phyloP scores from a whole-genome alignment of 1,140 invertebrate genomes.

The Heliothis subflexa region DNA sequence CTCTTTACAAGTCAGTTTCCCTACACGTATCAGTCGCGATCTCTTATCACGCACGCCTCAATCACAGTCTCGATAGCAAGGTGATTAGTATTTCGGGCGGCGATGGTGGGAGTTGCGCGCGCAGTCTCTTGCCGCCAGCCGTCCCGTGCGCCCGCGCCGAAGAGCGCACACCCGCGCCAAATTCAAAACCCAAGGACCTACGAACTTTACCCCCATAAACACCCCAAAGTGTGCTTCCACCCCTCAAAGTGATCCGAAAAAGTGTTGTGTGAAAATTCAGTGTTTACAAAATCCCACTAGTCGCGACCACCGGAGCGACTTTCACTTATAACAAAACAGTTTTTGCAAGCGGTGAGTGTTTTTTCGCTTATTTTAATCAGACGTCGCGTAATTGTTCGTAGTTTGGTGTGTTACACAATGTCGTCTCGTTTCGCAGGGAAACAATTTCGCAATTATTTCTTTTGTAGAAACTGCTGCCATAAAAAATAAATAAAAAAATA shows the following conservation, averaged over 20 bases:
- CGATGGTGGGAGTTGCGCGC: conserved; percentile 74
- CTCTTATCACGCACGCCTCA: conserved; percentile 61
- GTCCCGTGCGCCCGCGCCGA: conserved; percentile 71
- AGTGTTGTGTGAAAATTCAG: conserved; percentile 77
- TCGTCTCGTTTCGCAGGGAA: conserved; percentile 60
- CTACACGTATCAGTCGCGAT: conserved; percentile 51
- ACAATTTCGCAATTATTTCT: conserved; percentile 46
- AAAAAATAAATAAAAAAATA: not conserved
- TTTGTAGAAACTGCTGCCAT: conserved; percentile 47
- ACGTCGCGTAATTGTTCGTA: conserved; percentile 66
- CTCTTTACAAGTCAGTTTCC: not conserved
- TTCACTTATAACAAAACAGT: conserved; percentile 65
- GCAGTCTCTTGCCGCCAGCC: conserved; percentile 81
- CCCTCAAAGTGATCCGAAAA: conserved; percentile 65
- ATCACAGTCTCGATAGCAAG: conserved; percentile 79
- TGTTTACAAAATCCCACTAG: conserved; percentile 61
- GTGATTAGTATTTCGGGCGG: conserved; percentile 83
- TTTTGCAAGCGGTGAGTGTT: conserved; percentile 82
- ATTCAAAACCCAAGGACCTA: conserved; percentile 59
- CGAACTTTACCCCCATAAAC: conserved; percentile 17
- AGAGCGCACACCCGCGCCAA: conserved; percentile 69
- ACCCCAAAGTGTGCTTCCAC: conserved; percentile 62
- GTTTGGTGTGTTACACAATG: conserved; percentile 66
- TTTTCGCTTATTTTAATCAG: conserved; percentile 70
- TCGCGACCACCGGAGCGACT: conserved; percentile 58